Percentiles rank a stretch among this genome's conserved stretches.
phyloP scores from a whole-genome alignment of 35 echinoderm and acorn worm species.

The Eucidaris tribuloides region DNA sequence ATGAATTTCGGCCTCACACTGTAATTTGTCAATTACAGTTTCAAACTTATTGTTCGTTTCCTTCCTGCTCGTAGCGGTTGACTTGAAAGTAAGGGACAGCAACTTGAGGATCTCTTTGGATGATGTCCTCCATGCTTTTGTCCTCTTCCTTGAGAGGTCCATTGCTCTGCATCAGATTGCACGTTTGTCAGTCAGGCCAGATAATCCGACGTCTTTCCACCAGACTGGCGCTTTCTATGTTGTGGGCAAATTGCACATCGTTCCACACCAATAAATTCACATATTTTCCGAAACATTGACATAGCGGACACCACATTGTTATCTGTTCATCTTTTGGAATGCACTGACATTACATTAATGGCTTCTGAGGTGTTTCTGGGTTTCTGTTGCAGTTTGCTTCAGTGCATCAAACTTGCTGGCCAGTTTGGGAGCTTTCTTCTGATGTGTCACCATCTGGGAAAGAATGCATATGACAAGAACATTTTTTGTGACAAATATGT shows the following conservation, averaged over 20 bases:
- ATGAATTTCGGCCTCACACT: too few species aligned
- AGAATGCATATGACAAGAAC: neutral
- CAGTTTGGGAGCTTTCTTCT: neutral
- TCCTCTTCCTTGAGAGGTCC: neutral
- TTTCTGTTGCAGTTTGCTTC: neutral
- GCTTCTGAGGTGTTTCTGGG: neutral
- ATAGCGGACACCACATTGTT: constrained; percentile 2
- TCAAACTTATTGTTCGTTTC: neutral
- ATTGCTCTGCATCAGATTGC: constrained; percentile 5
- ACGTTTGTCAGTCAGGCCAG: neutral
- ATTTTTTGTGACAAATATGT: neutral
- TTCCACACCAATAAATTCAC: constrained; percentile 37
- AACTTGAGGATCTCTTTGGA: neutral
- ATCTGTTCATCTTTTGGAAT: neutral
- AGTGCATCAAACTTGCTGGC: neutral
- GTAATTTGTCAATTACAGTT: too few species aligned
- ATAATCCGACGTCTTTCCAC: neutral
- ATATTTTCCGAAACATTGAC: neutral
- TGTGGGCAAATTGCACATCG: constrained; percentile 24
- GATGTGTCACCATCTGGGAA: neutral
- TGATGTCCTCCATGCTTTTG: neutral
- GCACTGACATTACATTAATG: neutral
- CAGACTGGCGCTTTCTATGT: constrained; percentile 16
- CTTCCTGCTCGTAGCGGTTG: neutral
- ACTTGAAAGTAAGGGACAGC: constrained; percentile 8